Conservation (phyloP, 2,113 vertebrate species). For the Coturnix japonica region DNA sequence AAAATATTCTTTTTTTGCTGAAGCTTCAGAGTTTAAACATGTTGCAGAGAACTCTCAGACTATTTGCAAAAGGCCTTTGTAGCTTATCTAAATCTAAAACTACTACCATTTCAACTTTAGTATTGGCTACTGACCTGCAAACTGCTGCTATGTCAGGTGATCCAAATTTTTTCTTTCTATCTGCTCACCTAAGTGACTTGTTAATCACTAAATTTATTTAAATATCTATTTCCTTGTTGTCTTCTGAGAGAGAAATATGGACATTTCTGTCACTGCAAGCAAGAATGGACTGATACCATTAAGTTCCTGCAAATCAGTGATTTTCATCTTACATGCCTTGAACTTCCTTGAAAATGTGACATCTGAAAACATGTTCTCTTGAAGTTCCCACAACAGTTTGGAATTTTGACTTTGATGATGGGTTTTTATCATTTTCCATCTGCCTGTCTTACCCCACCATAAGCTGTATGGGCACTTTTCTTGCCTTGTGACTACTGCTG, state of each 20-base stretch:
- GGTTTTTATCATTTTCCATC: not conserved
- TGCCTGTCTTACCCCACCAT: not conserved
- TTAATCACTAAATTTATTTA: not conserved
- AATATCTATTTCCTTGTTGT: not conserved
- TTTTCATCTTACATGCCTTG: not conserved
- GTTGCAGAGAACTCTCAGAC: not conserved
- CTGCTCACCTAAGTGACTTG: not conserved
- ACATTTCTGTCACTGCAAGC: not conserved
- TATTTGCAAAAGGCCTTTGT: not conserved
- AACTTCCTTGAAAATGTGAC: not conserved
- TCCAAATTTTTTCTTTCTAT: not conserved
- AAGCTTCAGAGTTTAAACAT: not conserved
- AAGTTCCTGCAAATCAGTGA: not conserved
- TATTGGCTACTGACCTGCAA: not conserved
- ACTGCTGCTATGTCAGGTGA: not conserved
- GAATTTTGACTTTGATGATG: not conserved
- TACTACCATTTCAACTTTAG: not conserved
- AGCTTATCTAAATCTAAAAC: not conserved
- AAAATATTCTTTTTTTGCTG: not conserved
- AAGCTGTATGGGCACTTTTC: not conserved
- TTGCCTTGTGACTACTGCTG: not conserved
- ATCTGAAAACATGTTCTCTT: not conserved
- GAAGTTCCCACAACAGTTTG: not conserved
- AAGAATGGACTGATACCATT: not conserved
- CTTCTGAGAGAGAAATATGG: not conserved